Evolutionary conservation across 2,113 vertebrate species (phyloP).

Genomic region (Onychorhynchus coronatus): DNA sequence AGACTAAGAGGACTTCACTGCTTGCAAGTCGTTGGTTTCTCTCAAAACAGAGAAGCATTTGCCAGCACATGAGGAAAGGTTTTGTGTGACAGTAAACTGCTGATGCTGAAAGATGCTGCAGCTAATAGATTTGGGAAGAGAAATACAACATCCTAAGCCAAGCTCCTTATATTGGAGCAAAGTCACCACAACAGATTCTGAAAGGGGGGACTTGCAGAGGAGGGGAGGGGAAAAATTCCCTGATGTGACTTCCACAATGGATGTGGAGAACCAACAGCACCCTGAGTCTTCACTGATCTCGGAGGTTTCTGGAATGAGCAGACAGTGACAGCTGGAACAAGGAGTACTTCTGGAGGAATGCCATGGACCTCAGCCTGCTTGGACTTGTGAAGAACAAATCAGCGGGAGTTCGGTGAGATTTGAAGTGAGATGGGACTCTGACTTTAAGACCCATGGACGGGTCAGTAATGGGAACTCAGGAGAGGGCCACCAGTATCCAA

Average conservation of each 20-base stretch:
- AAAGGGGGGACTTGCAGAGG: fast-evolving
- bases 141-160: not conserved
- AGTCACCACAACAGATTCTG: not conserved
- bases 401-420: not conserved
- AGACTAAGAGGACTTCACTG: not conserved
- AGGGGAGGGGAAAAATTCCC: not conserved
- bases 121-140: not conserved
- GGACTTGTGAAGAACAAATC: not conserved
- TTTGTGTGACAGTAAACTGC: not conserved
- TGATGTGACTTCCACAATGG: not conserved
- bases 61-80: not conserved
- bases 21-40: not conserved
- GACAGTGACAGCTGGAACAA: not conserved
- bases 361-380: not conserved
- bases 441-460: not conserved
- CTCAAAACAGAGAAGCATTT: not conserved
- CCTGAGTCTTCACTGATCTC: not conserved
- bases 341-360: not conserved
- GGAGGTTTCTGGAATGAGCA: not conserved
- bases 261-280: not conserved
- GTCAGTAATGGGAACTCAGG: not conserved
- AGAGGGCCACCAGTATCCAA: not conserved
- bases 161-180: not conserved
- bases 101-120: not conserved
- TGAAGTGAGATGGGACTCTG: not conserved